Conservation (phyloP, 1,140 invertebrate species). For the Plectus sambesii region DNA sequence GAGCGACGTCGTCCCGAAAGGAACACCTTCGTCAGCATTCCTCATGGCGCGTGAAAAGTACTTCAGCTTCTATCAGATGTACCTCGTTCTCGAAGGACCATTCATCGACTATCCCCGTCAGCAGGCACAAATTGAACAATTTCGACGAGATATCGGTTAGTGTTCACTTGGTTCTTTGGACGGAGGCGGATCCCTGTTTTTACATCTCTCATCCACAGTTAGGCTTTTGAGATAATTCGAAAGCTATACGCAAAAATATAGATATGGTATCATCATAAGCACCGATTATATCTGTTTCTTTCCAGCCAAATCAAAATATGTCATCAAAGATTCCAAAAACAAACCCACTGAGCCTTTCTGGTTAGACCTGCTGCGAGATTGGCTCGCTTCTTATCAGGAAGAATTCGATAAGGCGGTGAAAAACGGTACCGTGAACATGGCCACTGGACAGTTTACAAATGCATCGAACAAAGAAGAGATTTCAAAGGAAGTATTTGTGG, state of each 20-base stretch:
- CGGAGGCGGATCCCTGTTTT: no score
- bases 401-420: not conserved
- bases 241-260: no score
- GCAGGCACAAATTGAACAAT: constrained; percentile 69
- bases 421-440: not conserved
- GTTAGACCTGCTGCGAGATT: no score
- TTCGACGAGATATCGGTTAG: constrained; percentile 82
- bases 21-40: constrained; percentile 78
- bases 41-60: constrained; percentile 72
- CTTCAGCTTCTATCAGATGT: constrained; percentile 93
- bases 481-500: no score
- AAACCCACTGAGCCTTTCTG: no score
- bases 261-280: no score
- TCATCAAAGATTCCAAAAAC: constrained; percentile 44
- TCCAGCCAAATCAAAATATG: constrained; percentile 36
- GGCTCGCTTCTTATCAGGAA: no score
- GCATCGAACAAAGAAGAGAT: no score
- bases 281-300: no score
- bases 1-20: constrained; percentile 75
- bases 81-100: constrained; percentile 76
- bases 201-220: no score
- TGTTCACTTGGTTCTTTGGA: no score
- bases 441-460: not conserved
- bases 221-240: no score
- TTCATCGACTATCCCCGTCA: constrained; percentile 91